Conservation (phyloP, 1,140 invertebrate genomes). For the Frieseomelitta varia region DNA sequence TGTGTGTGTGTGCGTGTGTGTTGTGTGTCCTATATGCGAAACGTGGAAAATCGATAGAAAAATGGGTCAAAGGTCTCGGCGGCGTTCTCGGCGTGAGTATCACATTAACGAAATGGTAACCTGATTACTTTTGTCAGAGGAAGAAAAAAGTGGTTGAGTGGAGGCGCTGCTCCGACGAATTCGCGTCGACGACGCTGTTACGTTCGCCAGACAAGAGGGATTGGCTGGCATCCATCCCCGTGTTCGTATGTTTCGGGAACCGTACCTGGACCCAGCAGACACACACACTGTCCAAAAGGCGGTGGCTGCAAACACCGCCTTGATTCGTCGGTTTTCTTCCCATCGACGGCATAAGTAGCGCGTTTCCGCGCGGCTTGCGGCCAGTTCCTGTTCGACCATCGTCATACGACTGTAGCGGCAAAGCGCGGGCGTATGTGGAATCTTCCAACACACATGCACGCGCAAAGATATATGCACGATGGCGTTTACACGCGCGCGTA, state of each 20-base stretch:
- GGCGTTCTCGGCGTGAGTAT: conserved; percentile 31
- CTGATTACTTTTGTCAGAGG: conserved; percentile 7
- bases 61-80: conserved; percentile 78
- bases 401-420: conserved; percentile 47
- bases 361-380: conserved; percentile 67
- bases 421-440: conserved; percentile 54
- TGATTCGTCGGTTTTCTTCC: conserved; percentile 60
- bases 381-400: conserved; percentile 71
- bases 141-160: neutral
- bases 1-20: too few species aligned
- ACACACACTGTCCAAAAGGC: conserved; percentile 44
- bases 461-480: neutral
- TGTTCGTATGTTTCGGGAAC: conserved; percentile 8
- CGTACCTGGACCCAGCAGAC: neutral
- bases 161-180: neutral
- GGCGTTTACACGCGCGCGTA: neutral
- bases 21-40: conserved; percentile 67
- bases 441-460: conserved; percentile 31
- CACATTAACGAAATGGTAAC: conserved; percentile 1
- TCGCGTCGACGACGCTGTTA: neutral
- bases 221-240: conserved; percentile 7
- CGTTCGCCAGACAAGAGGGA: neutral
- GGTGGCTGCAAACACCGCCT: conserved; percentile 34
- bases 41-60: conserved; percentile 76
- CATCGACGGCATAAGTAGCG: conserved; percentile 72